Conservation (phyloP, 2,797 vertebrate species). For the Poecilia gillii region DNA sequence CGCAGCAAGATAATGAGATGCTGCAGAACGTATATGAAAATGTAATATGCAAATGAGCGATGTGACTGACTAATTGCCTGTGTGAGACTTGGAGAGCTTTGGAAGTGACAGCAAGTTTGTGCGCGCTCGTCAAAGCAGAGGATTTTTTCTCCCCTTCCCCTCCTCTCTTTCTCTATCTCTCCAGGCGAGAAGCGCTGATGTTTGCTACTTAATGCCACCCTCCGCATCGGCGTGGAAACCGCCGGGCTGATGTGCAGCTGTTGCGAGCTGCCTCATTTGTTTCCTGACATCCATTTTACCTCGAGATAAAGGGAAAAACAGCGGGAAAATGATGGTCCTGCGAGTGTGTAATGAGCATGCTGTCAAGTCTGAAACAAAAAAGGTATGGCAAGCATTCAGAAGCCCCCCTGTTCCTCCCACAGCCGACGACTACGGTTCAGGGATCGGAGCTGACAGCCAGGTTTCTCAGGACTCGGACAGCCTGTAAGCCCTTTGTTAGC, state of each 20-base stretch:
- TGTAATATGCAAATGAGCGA: conserved; percentile 72
- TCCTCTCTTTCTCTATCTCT: not conserved
- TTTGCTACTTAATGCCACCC: conserved; percentile 66
- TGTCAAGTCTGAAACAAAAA: conserved; percentile 69
- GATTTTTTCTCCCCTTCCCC: conserved; percentile 3
- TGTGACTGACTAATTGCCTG: conserved; percentile 69
- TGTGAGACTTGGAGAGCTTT: conserved; percentile 41
- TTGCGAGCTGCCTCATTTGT: conserved; percentile 73
- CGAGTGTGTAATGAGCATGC: conserved; percentile 72
- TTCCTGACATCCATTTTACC: conserved; percentile 74
- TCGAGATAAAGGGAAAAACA: conserved; percentile 68
- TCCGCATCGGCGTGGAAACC: conserved; percentile 58
- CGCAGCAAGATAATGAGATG: conserved; percentile 64
- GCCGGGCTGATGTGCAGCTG: conserved; percentile 73
- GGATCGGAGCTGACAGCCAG: conserved; percentile 65
- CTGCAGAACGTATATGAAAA: conserved; percentile 56
- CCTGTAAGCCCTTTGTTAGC: conserved; percentile 50
- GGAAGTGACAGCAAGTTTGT: conserved; percentile 54
- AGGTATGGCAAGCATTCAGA: conserved; percentile 37
- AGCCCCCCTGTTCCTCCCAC: conserved; percentile 6
- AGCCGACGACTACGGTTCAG: conserved; percentile 27
- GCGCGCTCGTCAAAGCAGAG: conserved; percentile 46
- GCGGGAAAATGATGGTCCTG: conserved; percentile 65
- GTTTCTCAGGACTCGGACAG: conserved; percentile 37
- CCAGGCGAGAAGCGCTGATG: conserved; percentile 49